phyloP scores from a whole-genome alignment of 2,888 invertebrate species.

The Ommatoiulus sabulosus region DNA sequence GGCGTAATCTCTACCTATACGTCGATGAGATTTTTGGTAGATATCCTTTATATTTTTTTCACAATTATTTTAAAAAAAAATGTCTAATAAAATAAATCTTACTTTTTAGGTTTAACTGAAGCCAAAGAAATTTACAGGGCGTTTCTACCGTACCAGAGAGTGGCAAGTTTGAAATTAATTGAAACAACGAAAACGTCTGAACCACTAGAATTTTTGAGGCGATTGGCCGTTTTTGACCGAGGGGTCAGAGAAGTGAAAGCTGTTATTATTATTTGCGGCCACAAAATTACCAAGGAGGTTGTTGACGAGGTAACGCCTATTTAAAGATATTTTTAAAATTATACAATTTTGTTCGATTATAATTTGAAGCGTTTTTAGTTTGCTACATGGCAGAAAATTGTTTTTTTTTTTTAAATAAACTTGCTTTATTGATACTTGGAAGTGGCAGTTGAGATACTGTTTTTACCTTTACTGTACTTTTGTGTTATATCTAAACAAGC shows the following conservation, averaged over 20 bases:
- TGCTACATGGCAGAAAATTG: no score
- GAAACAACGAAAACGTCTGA: background rate
- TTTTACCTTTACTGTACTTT: no score
- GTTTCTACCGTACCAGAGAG: conserved; percentile 48
- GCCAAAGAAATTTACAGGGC: conserved; percentile 45
- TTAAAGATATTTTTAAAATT: background rate
- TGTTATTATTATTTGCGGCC: conserved; percentile 51
- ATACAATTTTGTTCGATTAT: background rate
- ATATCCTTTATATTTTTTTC: background rate
- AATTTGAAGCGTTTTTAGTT: background rate
- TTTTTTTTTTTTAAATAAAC: background rate
- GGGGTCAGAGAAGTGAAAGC: conserved; percentile 57
- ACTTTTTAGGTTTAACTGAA: conserved; percentile 55
- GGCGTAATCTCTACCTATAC: conserved; percentile 57
- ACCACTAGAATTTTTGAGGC: conserved; percentile 17
- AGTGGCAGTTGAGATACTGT: no score
- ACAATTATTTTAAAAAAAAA: background rate
- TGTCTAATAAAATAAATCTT: background rate
- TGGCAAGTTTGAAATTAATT: conserved; percentile 55
- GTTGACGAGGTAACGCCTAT: background rate
- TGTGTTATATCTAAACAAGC: no score
- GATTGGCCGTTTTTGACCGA: conserved; percentile 8
- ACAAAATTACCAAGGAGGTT: background rate
- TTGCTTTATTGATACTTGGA: no score
- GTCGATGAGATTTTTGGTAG: conserved; percentile 57